Base-by-base conservation (phyloP, 2,888 invertebrate species). In the Amblyjoppa fuscipennis region DNA sequence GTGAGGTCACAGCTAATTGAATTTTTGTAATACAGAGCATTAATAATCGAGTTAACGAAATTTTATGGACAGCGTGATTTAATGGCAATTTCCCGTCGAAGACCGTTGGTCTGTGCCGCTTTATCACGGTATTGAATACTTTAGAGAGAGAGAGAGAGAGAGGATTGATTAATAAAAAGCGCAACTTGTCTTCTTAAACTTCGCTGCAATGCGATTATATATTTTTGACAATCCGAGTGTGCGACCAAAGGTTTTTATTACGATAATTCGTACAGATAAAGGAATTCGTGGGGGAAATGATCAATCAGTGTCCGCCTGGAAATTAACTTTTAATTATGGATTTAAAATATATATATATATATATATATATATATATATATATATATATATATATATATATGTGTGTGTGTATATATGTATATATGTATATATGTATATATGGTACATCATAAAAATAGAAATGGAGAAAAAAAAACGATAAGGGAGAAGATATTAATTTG, bases 1-100 rank as follows among this genome's bases (percentile, higher is more conserved):
- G 97, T 97, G 93, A 94, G 94, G 73, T 56, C 31, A 66, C 74
- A 70, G 49, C 70, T 76, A 85, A 85, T 78, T 75, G 82, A 82
- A 85, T 85, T 79, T 82, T 82, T 79, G 41, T 79, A 41, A 66
- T 66, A 41, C 66, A 64, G 16, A 49, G 25, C 49, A 73, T 31
- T 25, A 77, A 73, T 77, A 34, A 71, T 64, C 7, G 20, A 20
- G 59, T n/a, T 49, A 31, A 7, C 61, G 31, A 34, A 31, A 31
- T 61, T 61, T 31, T 28, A 61, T 61, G 16, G 16, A 7, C 13
- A 11, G 16, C 28, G 61, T 28, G 31, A 25, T 7, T 28, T 61
- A 11, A 13, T 41, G 3, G 28, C 61, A 28, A 61, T 61, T 31
- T 61, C 11, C 61, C 28, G 6, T 1, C 28, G 28, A 61, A 31